Conservation (phyloP, 2,113 vertebrate genomes). For the Microtus richardsoni region DNA sequence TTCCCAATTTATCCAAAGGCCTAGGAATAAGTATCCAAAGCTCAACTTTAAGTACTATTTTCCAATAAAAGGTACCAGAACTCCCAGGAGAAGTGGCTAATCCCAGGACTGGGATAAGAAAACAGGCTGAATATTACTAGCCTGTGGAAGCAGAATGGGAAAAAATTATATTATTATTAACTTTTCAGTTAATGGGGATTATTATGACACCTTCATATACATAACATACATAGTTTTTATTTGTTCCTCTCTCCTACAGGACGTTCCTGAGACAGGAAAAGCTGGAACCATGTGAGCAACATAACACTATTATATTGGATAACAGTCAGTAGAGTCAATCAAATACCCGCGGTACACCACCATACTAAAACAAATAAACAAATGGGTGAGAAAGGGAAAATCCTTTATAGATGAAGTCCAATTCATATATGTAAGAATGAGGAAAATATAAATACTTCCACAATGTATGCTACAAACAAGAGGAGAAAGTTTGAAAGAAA, state of each 20-base stretch:
- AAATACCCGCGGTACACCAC: neutral
- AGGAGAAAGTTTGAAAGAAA: neutral
- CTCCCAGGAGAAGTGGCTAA: neutral
- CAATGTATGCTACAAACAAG: conserved; percentile 2
- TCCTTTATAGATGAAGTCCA: conserved; percentile 49
- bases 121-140: neutral
- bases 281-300: neutral
- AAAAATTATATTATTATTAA: neutral
- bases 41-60: conserved; percentile 41
- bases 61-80: conserved; percentile 18
- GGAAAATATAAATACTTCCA: neutral
- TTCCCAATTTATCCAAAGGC: neutral
- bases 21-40: neutral
- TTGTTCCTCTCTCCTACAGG: neutral
- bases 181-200: neutral
- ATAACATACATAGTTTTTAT: neutral
- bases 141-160: neutral
- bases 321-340: conserved; percentile 10
- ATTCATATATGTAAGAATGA: neutral
- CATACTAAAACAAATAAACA: conserved; percentile 40
- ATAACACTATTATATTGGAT: neutral
- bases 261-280: neutral
- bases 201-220: neutral
- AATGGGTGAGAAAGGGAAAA: neutral
- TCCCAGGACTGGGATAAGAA: neutral